Base-by-base conservation (phyloP, 2,888 invertebrate genomes). In the Tetheella fluctuosa region DNA sequence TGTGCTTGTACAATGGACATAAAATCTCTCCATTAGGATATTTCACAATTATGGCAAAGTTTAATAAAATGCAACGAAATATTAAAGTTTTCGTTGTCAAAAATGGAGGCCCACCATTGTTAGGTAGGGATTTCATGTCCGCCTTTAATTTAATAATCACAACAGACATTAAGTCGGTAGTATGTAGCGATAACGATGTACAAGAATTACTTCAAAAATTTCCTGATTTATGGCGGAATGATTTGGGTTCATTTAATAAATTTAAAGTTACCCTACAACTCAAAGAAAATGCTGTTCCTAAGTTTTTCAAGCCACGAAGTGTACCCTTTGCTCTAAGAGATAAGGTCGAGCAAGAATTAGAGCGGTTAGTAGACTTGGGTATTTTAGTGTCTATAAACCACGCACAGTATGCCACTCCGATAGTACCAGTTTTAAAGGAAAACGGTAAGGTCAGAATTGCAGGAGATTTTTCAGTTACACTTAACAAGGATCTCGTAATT, bases 331-430 rank as follows among this genome's bases (percentile, higher is more conserved):
- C 25, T 74, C 61, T 74, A 23, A 68, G 63, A 60, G 60, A 63
- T 13, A 71, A 67, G 57, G 72, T 78, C 17, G 73, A 75, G 54
- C 67, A 60, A 60, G 76, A 71, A 60, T 23, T 69, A 54, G 63
- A 67, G 20, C 34, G 69, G 1, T 62, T 76, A 48, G 63, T 64
- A 2, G 30, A 28, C 2, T 60, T 66, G 58, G 72, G 69, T n/a
- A 69, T 81, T 12, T 57, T 77, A n/a, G 62, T 63, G 2, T 71
- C 71, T 1, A 67, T 76, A 0, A 57, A 63, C 23, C 53, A 60
- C 58, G 63, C 69, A 15, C 48, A 67, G 10, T 71, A 67, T 58
- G 70, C 69, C 2, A 69, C 73, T 0, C 71, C 70, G 0, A 74
- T 72, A 20, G 70, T 70, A 10, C 69, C 70, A 1, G 69, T 70